Conservation (phyloP, 1,140 invertebrate genomes). For the Drosophila punjabiensis region DNA sequence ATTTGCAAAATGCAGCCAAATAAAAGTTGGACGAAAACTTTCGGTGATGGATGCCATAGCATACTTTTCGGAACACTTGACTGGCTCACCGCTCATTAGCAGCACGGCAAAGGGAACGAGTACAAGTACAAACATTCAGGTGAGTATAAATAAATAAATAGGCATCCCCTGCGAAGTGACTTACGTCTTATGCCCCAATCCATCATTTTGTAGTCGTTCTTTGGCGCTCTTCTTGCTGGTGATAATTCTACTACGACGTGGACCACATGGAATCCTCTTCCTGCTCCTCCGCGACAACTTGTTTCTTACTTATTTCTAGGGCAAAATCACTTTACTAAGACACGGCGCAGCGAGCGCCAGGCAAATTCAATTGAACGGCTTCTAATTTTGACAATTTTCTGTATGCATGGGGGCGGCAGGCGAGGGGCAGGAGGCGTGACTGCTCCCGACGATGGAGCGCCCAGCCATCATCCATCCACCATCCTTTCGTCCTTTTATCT, state of each 20-base stretch:
- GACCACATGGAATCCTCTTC: slow-evolving; percentile 31
- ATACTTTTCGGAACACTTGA: slow-evolving; percentile 51
- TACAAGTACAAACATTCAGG: slow-evolving; percentile 1
- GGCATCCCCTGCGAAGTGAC: slow-evolving; percentile 78
- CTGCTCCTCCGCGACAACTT: background rate
- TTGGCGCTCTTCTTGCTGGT: slow-evolving; percentile 19
- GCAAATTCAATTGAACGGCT: slow-evolving; percentile 78
- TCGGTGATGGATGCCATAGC: slow-evolving; percentile 29
- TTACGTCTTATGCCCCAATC: slow-evolving; percentile 93
- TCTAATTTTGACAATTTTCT: slow-evolving; percentile 82
- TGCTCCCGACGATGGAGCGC: slow-evolving; percentile 19
- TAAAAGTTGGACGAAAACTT: slow-evolving; percentile 32
- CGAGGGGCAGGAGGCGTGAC: slow-evolving; percentile 23
- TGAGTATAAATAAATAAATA: slow-evolving; percentile 16
- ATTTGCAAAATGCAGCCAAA: slow-evolving; percentile 36
- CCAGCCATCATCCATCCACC: slow-evolving; percentile 44
- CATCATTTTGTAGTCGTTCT: slow-evolving; percentile 87
- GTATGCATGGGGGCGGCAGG: slow-evolving; percentile 61
- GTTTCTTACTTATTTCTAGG: slow-evolving; percentile 2
- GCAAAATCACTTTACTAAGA: slow-evolving; percentile 54
- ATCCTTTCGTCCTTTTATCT: slow-evolving; percentile 17
- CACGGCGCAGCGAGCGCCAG: slow-evolving; percentile 8
- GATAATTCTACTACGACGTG: slow-evolving; percentile 38
- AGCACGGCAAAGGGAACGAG: slow-evolving; percentile 9
- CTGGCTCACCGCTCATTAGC: slow-evolving; percentile 44